Evolutionary conservation across 2,888 invertebrate species (phyloP).

Genomic region (Molanna angustata): DNA sequence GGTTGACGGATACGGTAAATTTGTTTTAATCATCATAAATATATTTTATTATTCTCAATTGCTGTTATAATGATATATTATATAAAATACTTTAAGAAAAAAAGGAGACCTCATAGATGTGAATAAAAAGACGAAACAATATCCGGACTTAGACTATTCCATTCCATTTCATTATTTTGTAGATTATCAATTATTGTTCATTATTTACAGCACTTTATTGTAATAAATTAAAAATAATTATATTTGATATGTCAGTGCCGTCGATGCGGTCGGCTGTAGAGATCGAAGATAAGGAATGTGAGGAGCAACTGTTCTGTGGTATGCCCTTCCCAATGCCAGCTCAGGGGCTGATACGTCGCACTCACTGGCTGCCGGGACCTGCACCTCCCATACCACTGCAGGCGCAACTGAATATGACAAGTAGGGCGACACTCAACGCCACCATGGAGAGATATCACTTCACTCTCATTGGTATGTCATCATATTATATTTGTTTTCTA

Average conservation of each 20-base stretch:
- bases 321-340: conserved; percentile 78
- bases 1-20: conserved; percentile 41
- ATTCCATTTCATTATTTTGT: no score
- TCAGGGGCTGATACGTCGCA: conserved; percentile 62
- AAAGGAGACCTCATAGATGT: no score
- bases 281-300: conserved; percentile 49
- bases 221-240: background rate
- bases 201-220: background rate
- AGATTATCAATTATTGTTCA: no score
- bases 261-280: conserved; percentile 32
- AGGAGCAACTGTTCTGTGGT: conserved; percentile 69
- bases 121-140: no score
- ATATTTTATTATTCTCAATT: background rate
- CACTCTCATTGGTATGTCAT: conserved; percentile 48
- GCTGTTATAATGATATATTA: background rate
- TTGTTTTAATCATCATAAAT: background rate
- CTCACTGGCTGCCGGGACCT: conserved; percentile 59
- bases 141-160: no score
- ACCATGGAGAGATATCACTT: conserved; percentile 48
- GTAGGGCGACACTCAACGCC: conserved; percentile 40
- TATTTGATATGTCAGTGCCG: conserved; percentile 33
- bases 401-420: conserved; percentile 48
- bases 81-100: no score
- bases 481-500: background rate
- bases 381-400: conserved; percentile 50